These are phyloP conservation scores for Drosophila acutilabella DNA, from an alignment of 2,888 invertebrate genomes.

Conservation along the genomic window DNA sequence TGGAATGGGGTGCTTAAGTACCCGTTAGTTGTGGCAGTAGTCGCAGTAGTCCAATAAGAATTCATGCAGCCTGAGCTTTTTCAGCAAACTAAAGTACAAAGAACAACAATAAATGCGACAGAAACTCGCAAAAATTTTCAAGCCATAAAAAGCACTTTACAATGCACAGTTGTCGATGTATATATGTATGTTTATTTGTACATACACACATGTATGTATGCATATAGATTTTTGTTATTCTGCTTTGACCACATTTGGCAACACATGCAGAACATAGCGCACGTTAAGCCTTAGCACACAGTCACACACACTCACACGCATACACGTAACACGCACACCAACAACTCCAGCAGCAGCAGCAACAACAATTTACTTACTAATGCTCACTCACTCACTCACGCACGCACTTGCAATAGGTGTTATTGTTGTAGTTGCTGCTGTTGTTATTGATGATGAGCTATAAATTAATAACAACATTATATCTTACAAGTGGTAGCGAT, in stretches of 20 bases:
- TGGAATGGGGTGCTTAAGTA: not conserved
- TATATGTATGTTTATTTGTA: conserved; percentile 8
- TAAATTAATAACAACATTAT: conserved; percentile 49
- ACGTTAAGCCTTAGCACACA: conserved; percentile 56
- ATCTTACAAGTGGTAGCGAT: conserved; percentile 67
- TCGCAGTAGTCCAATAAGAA: conserved; percentile 19
- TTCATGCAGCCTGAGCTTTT: conserved; percentile 23
- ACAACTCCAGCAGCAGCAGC: conserved; percentile 46
- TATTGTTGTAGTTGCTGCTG: conserved; percentile 44
- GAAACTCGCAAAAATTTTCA: conserved; percentile 50
- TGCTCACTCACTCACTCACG: conserved; percentile 46
- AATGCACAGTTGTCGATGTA: conserved; percentile 45
- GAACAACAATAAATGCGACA: conserved; percentile 36
- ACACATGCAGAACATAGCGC: conserved; percentile 66
- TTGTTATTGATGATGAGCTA: conserved; percentile 47
- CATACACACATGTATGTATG: conserved; percentile 3
- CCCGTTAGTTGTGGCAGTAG: conserved; percentile 4
- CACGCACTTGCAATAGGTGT: conserved; percentile 52
- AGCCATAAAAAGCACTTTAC: conserved; percentile 76
- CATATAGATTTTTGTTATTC: conserved; percentile 61
- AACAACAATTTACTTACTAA: conserved; percentile 36
- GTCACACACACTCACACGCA: conserved; percentile 27
- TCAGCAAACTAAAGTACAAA: conserved; percentile 27
- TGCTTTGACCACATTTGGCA: conserved; percentile 83
- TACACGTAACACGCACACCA: conserved; percentile 24